Conservation (phyloP, 2,888 invertebrate species). For the Lasioglossum figueresi region DNA sequence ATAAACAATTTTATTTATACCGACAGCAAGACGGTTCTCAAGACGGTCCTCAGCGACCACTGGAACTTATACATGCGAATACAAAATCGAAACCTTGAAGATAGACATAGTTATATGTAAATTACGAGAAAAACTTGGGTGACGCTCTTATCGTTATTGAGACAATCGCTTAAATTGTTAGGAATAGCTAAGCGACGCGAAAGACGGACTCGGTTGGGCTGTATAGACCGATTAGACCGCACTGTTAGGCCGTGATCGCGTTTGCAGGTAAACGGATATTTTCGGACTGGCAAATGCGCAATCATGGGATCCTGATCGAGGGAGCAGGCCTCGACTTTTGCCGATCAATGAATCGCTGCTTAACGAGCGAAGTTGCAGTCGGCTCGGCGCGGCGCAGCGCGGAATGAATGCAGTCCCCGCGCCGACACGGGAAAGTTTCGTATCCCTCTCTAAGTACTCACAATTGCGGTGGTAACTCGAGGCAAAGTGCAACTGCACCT, state of each 20-base stretch:
- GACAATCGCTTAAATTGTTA: no score
- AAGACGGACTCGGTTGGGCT: no score
- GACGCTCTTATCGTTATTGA: no score
- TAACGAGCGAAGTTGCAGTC: constrained; percentile 52
- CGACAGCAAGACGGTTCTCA: no score
- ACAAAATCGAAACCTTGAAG: no score
- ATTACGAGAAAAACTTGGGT: no score
- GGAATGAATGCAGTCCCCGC: constrained; percentile 21
- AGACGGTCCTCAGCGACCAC: no score
- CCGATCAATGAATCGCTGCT: constrained; percentile 43
- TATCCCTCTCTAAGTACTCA: constrained; percentile 29
- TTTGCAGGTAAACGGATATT: background rate
- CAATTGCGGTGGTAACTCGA: constrained; percentile 46
- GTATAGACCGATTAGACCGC: background rate
- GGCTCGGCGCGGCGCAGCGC: background rate
- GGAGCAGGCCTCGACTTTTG: background rate
- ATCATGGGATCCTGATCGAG: background rate
- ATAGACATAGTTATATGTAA: no score
- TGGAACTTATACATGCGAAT: no score
- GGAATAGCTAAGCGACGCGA: no score
- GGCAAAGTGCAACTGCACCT: constrained; percentile 46
- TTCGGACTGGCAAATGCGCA: background rate
- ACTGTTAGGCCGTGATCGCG: background rate
- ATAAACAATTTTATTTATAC: no score
- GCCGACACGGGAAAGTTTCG: constrained; percentile 25